A percentile compares a stretch with the other conserved stretches of the same genome.
phyloP scores from a whole-genome alignment of 2,888 invertebrate genomes.

The Coelopa pilipes region DNA sequence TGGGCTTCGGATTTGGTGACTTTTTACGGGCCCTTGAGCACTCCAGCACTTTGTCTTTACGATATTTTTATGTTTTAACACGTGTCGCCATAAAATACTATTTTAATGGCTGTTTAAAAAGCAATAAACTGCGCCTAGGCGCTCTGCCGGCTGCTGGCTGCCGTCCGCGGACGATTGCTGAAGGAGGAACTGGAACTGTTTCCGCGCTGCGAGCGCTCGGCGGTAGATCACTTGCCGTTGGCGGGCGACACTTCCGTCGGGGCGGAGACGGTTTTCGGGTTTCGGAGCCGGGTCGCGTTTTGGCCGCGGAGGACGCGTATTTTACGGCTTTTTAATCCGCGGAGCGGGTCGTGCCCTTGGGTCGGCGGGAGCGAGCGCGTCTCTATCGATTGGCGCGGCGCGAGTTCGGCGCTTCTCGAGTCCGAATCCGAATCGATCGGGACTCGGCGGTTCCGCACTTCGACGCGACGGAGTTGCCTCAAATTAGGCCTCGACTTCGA shows the following conservation, averaged over 20 bases:
- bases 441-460: neutral
- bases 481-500: neutral
- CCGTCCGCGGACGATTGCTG: neutral
- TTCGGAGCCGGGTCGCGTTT: constrained; percentile 29
- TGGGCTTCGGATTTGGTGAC: neutral
- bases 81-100: constrained; percentile 25
- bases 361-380: too few species aligned
- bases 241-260: constrained; percentile 18
- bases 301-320: constrained; percentile 44
- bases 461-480: neutral
- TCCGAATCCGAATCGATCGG: neutral
- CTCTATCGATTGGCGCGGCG: too few species aligned
- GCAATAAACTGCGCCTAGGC: constrained; percentile 12
- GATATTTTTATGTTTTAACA: constrained; percentile 19
- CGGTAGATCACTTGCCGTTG: constrained; percentile 16
- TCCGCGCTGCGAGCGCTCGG: constrained; percentile 29
- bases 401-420: neutral
- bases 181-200: constrained; percentile 12
- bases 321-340: neutral
- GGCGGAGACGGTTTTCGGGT: constrained; percentile 23
- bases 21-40: constrained; percentile 9
- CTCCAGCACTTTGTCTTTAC: neutral
- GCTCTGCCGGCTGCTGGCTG: neutral
- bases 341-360: neutral
- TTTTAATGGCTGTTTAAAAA: constrained; percentile 30